Evolutionary conservation across 2,797 vertebrate species (phyloP).

Genomic region (Phaenicophaeus curvirostris): DNA sequence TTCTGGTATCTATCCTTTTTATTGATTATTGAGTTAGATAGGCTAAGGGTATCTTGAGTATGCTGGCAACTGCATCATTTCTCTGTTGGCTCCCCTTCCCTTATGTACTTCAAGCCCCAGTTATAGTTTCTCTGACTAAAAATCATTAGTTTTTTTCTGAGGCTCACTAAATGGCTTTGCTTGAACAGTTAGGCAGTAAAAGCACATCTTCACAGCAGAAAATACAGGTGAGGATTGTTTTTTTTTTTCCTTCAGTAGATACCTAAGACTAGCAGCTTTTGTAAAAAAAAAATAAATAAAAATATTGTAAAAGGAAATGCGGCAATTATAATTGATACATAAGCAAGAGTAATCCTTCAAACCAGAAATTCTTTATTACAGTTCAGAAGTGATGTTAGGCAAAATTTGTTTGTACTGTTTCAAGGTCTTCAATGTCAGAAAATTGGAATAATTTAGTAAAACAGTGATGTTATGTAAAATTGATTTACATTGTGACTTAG

Average conservation of each 20-base stretch:
- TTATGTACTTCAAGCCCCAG: not conserved
- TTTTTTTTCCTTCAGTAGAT: not conserved
- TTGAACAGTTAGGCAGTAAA: constrained; percentile 8
- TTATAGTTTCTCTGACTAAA: constrained; percentile 7
- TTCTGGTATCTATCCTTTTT: not conserved
- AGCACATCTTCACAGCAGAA: not conserved
- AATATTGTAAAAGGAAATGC: not conserved
- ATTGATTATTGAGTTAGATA: not conserved
- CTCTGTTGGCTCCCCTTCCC: not conserved
- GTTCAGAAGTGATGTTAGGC: not conserved
- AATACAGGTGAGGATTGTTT: not conserved
- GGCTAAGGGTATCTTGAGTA: not conserved
- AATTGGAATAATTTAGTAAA: not conserved
- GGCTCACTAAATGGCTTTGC: constrained; percentile 7
- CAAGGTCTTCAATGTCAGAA: not conserved
- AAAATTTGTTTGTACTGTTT: not conserved
- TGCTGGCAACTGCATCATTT: not conserved
- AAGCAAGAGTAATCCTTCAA: not conserved
- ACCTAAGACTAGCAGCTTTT: not conserved
- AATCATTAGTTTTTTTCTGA: not conserved
- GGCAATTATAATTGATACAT: not conserved
- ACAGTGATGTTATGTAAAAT: not conserved
- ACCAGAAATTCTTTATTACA: not conserved
- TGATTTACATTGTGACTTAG: not conserved
- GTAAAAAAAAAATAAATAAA: too few species aligned